Base-by-base conservation (phyloP, 2,113 vertebrate species). In the Mesocricetus auratus region DNA sequence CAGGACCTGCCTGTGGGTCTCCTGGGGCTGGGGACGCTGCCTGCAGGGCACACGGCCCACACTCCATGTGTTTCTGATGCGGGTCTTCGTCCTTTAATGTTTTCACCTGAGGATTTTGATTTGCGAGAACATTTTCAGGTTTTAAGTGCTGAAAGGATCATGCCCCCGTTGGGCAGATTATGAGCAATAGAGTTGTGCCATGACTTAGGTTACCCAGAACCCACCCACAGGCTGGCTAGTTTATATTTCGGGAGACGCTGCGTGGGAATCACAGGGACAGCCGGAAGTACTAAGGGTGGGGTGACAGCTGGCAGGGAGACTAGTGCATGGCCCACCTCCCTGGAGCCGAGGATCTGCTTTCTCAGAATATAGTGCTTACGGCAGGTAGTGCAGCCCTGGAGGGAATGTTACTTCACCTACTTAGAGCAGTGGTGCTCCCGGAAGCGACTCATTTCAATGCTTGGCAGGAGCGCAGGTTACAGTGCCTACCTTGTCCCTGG, bases 11-110 rank as follows among this genome's bases (percentile, higher is more conserved):
- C 50, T 36, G 0, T 0, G 5, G 75, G 36, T 19, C 5, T 56
- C 87, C 10, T 0, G 1, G 22, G 29, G 31, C 50, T 22, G 62
- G n/a, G 47, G 8, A 1, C 7, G 2, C 19, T 24, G 69, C 16
- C 0, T 0, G 33, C 47, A 50, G 42, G 56, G 53, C 24, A 0
- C 19, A 4, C 33, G 0, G 36, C 39, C 17, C 9, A 0, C 0
- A 0, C 29, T 4, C 22, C 47, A 13, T 3, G 29, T 4, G 33
- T 33, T 91, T 50, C 79, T 56, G 22, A 13, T 0, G 7, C 47
- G 17, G 31, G 16, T 75, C 33, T 26, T 87, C 26, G 36, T 50
- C 19, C 15, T 75, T 16, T 62, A 53, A 19, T 36, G 39, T 31
- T 77, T 36, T 60, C 22, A 11, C 82, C 66, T 26, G 58, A 22